Percentiles rank a stretch among this genome's conserved stretches.
Evolutionary conservation across 2,113 vertebrate species (phyloP).

Genomic region (Carassius carassius): DNA sequence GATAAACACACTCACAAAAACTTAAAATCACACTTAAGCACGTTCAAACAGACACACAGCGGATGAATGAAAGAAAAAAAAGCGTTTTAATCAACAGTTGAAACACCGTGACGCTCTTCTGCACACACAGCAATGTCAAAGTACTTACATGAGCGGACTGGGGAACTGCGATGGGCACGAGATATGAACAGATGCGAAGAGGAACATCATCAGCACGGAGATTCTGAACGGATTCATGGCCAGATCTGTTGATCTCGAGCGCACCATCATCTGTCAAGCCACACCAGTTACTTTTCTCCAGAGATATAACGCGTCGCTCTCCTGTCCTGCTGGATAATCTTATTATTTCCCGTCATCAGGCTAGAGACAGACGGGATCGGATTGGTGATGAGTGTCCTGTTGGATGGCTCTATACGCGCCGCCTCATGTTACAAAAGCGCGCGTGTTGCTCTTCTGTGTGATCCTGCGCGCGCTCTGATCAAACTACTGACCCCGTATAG

Average conservation of each 20-base stretch:
- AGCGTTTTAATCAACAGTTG: conserved; percentile 21
- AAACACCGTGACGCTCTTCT: background rate
- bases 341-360: conserved; percentile 82
- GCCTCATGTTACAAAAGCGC: conserved; percentile 17
- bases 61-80: background rate
- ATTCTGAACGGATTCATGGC: conserved; percentile 89
- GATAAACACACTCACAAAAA: background rate
- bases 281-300: conserved; percentile 39
- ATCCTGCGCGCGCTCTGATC: conserved; percentile 28
- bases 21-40: background rate
- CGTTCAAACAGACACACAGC: background rate
- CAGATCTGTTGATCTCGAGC: conserved; percentile 47
- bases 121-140: background rate
- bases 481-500: conserved; percentile 20
- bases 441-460: conserved; percentile 24
- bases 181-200: conserved; percentile 77
- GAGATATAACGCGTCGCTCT: conserved; percentile 35
- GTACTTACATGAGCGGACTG: conserved; percentile 87
- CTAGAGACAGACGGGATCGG: conserved; percentile 68
- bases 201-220: conserved; percentile 79
- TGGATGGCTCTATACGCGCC: background rate
- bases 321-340: conserved; percentile 75
- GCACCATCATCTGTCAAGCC: conserved; percentile 22
- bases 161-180: conserved; percentile 86
- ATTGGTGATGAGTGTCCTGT: conserved; percentile 52